Evolutionary conservation across 2,113 vertebrate species (phyloP), one percentile per base, ranked within the genome.

Genomic region (Gasterosteus nipponicus): DNA sequence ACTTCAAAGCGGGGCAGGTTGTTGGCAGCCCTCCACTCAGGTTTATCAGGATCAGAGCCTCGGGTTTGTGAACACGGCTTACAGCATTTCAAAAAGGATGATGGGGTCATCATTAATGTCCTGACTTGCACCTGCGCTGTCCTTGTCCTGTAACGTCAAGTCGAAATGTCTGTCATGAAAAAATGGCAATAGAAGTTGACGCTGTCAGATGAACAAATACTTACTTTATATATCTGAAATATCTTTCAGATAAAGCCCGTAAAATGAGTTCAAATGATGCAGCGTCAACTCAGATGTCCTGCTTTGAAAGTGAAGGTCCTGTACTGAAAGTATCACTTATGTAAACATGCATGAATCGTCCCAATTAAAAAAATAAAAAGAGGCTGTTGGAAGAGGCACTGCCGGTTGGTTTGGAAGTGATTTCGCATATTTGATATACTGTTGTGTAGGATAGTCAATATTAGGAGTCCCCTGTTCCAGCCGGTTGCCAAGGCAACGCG

Each of bases 1-100:
- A 33, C 54, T 46, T 76, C 47, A 46, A 5, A 60, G 64, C 61
- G 54, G 39, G 75, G 35, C 19, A 72, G 42, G 54, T 78, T 42
- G 49, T 76, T 70, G 54, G 71, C 51, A 67, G 38, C 42, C 0
- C 35, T 47, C 51, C 49, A 35, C 58, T 58, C 12, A 61, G 12
- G 38, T 67, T 70, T 35, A 41, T 5, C 11, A 49, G 12, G 63
- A 72, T 64, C 67, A 63, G 49, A 6, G 39, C 60, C 10, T 8
- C 31, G 33, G 3, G 35, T 33, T 22, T 62, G 29, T 35, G 31
- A 54, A 49, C 70, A 33, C 0, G 0, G 49, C n/a, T 41, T 6
- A 57, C 14, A 10, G 53, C 39, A 46, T 38, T 54, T 54, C 10
- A 64, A 59, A 71, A 47, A n/a, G 7, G 33, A 54, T 7, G 33